A percentile compares a stretch with the other conserved stretches of the same genome.
Evolutionary conservation across 2,888 invertebrate genomes (phyloP).

Genomic region (Parnassius glacialis): DNA sequence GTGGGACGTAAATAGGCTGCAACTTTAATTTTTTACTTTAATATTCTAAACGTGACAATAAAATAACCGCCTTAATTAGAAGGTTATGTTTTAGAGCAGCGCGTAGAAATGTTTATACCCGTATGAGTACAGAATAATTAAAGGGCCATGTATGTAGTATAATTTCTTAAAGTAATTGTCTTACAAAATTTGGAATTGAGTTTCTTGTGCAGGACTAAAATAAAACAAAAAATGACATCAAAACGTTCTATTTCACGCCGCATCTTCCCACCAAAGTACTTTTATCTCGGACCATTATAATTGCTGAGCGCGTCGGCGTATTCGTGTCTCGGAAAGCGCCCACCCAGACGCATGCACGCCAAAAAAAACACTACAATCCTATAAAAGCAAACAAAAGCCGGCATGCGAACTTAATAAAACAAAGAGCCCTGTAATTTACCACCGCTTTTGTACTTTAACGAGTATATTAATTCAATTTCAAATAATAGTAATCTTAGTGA

Average conservation of each 20-base stretch:
- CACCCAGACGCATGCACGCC: constrained; percentile 69
- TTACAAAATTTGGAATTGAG: no score
- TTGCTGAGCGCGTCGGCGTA: constrained; percentile 64
- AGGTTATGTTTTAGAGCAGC: no score
- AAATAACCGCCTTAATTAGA: no score
- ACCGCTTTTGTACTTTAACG: constrained; percentile 76
- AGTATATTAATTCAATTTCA: constrained; percentile 79
- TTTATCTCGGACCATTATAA: constrained; percentile 58
- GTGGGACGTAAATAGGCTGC: no score
- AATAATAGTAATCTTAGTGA: constrained; percentile 78
- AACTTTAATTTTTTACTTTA: no score
- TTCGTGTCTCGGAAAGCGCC: constrained; percentile 71
- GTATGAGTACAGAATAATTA: no score
- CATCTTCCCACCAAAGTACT: constrained; percentile 59
- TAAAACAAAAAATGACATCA: constrained; percentile 47
- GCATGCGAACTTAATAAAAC: constrained; percentile 76
- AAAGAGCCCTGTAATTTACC: constrained; percentile 72
- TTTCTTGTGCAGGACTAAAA: constrained; percentile 18
- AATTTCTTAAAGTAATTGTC: no score
- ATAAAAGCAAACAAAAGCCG: constrained; percentile 76
- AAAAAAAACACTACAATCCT: constrained; percentile 66
- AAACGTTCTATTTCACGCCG: constrained; percentile 58
- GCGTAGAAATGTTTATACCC: no score
- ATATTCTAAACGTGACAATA: no score
- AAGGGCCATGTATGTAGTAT: no score